Evolutionary conservation across 2,888 invertebrate genomes (phyloP), one percentile per base, ranked within the genome.

Genomic region (Drosophila meridionalis): DNA sequence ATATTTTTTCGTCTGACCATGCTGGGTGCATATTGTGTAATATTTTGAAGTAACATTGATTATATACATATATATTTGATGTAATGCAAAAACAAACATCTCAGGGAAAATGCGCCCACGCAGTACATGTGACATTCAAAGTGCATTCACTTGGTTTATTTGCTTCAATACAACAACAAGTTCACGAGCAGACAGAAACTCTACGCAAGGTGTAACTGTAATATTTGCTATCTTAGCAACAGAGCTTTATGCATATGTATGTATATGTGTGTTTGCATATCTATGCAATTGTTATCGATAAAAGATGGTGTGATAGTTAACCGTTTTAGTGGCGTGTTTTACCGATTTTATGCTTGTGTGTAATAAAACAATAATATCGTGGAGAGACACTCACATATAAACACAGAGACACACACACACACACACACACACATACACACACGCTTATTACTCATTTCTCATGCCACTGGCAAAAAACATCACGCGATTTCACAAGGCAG

Each of bases 241-340:
- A 48, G 38, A 45, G 55, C 48, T 69, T 55, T 42, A 12, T 11
- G 20, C 3, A 28, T 20, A 12, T 11, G n/a, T 36, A 11, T 47
- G 14, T 30, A 12, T 61, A 9, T 14, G 2, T 3, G 30, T 61
- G 12, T 6, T 28, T 50, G 20, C 38, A 30, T 59, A 47, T 7
- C 26, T 11, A 76, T 65, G 30, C 43, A 32, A 56, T 38, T 61
- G 61, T 52, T 76, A 77, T 78, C 76, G 77, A 80, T 71, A 80
- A 76, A 56, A 69, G 43, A 38, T 79, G 59, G 58, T 61, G 78
- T 76, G 73, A 57, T 68, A 64, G 59, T 65, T 57, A 50, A 38
- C 53, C 57, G 66, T 30, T 73, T 52, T 68, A 72, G 85, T 87
- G 87, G 85, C 76, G 79, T 82, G 87, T 82, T 84, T 50, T 56